Conservation (phyloP, 2,113 vertebrate species). For the Plectropomus leopardus region DNA sequence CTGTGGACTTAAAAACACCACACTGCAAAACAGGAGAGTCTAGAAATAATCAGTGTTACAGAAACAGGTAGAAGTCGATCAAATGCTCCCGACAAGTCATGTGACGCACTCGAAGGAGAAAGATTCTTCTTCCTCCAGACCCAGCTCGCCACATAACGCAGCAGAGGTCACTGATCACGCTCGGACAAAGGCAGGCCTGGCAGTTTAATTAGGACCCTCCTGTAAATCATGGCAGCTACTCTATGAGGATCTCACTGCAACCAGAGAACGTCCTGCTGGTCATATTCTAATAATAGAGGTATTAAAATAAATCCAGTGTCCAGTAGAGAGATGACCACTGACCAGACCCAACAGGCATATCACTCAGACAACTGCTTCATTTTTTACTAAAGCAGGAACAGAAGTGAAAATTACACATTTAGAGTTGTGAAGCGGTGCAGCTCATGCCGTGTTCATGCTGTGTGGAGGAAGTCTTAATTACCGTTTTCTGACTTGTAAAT, state of each 20-base stretch:
- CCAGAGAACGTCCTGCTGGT: conserved; percentile 20
- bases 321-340: conserved; percentile 4
- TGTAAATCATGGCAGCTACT: conserved; percentile 17
- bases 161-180: conserved; percentile 25
- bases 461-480: background rate
- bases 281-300: conserved; percentile 26
- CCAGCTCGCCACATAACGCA: background rate
- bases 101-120: background rate
- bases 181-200: conserved; percentile 11
- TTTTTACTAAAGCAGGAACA: background rate
- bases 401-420: background rate
- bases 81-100: background rate
- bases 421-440: background rate
- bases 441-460: background rate
- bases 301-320: conserved; percentile 23
- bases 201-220: conserved; percentile 30
- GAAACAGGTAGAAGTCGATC: background rate
- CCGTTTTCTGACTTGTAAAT: conserved; percentile 1
- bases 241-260: conserved; percentile 5
- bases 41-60: background rate
- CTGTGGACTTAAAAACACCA: background rate
- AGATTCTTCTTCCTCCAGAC: background rate
- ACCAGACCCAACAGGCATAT: background rate
- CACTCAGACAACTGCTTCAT: background rate
- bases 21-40: background rate